These are phyloP conservation scores for Drosophila watanabei DNA, from an alignment of 1,140 invertebrate species.

Conservation along the genomic window DNA sequence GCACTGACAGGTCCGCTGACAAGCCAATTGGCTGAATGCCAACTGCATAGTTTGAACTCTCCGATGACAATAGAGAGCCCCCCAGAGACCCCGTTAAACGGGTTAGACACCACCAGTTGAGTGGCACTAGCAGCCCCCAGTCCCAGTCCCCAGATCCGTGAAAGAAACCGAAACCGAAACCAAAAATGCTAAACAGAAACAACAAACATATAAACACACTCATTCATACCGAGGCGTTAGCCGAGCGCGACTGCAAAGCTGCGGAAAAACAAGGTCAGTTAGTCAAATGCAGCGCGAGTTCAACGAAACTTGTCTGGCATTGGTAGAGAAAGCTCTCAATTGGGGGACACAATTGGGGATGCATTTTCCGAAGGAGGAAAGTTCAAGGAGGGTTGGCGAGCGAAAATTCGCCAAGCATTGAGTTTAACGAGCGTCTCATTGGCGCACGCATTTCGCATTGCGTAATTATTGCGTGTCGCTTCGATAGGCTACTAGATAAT, in stretches of 20 bases:
- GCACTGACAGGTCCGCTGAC: slow-evolving; percentile 40
- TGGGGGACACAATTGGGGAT: slow-evolving; percentile 6
- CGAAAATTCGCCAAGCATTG: neutral
- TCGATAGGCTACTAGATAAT: slow-evolving; percentile 14
- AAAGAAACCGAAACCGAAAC: slow-evolving; percentile 42
- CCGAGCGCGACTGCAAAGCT: slow-evolving; percentile 48
- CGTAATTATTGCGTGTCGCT: slow-evolving; percentile 9
- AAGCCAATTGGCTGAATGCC: slow-evolving; percentile 61
- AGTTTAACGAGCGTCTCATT: slow-evolving; percentile 27
- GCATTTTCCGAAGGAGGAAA: slow-evolving; percentile 24
- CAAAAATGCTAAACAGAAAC: slow-evolving; percentile 25
- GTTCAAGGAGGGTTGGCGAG: slow-evolving; percentile 27
- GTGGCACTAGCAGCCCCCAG: slow-evolving; percentile 9
- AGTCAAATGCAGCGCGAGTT: slow-evolving; percentile 61
- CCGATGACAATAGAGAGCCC: slow-evolving; percentile 26
- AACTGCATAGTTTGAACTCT: slow-evolving; percentile 27
- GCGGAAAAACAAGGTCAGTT: slow-evolving; percentile 72
- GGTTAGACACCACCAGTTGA: slow-evolving; percentile 43
- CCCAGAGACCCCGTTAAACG: slow-evolving; percentile 21
- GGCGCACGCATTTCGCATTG: slow-evolving; percentile 13
- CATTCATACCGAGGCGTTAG: slow-evolving; percentile 45
- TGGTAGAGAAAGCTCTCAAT: slow-evolving; percentile 64
- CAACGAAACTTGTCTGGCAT: slow-evolving; percentile 67
- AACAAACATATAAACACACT: neutral
- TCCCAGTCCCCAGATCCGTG: neutral